phyloP scores from a whole-genome alignment of 2,797 vertebrate species.

The Gobio occitaniae region DNA sequence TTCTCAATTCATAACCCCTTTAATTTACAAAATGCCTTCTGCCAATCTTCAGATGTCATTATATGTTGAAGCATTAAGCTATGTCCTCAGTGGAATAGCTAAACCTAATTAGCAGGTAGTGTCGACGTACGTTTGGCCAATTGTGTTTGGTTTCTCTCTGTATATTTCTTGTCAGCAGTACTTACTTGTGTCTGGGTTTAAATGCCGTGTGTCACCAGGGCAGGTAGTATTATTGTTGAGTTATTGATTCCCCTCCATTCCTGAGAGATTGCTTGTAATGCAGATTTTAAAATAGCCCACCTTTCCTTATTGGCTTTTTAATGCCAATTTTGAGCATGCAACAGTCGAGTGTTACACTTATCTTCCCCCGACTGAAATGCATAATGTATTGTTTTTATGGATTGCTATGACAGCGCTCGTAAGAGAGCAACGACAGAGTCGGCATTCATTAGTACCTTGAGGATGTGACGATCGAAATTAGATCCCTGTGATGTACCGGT shows the following conservation, averaged over 20 bases:
- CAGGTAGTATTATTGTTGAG: constrained; percentile 42
- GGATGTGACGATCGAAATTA: constrained; percentile 51
- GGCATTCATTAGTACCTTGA: constrained; percentile 53
- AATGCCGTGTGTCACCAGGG: constrained; percentile 49
- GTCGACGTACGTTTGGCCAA: background rate
- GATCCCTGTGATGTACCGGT: constrained; percentile 43
- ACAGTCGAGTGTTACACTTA: constrained; percentile 23
- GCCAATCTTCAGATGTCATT: constrained; percentile 7
- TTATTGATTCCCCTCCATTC: constrained; percentile 54
- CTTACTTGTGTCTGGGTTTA: constrained; percentile 27
- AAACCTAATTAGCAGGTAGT: constrained; percentile 15
- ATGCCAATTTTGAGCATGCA: constrained; percentile 27
- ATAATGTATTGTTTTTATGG: constrained; percentile 54
- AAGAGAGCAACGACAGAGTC: constrained; percentile 44
- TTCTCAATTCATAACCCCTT: no score
- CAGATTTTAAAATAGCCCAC: constrained; percentile 48
- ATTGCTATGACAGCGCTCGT: constrained; percentile 45
- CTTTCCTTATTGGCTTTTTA: constrained; percentile 46
- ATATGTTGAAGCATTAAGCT: background rate
- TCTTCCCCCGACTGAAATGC: constrained; percentile 29
- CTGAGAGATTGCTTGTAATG: constrained; percentile 37
- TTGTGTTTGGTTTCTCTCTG: constrained; percentile 7
- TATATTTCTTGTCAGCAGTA: constrained; percentile 15
- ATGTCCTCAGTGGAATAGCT: background rate
- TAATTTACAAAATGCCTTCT: background rate